Evolutionary conservation across 2,888 invertebrate species (phyloP).

Genomic region (Volucella bombylans): DNA sequence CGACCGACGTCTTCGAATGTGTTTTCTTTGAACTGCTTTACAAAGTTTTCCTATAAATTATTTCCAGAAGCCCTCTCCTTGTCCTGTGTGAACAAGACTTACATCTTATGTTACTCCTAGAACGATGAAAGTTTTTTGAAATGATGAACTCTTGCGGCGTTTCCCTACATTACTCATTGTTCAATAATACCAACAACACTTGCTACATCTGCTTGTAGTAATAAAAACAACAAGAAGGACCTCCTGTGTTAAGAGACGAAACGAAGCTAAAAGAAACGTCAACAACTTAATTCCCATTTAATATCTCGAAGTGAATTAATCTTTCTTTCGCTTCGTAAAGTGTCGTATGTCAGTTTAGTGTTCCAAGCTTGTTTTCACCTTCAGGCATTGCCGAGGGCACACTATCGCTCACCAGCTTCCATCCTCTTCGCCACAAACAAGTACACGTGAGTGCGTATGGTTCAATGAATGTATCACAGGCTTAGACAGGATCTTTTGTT

Average conservation of each 20-base stretch:
- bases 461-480: constrained; percentile 14
- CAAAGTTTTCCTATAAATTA: constrained; percentile 42
- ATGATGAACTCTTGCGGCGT: constrained; percentile 26
- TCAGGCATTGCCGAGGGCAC: constrained; percentile 3
- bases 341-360: constrained; percentile 31
- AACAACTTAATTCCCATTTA: constrained; percentile 47
- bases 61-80: neutral
- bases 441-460: neutral
- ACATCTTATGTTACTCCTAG: too few species aligned
- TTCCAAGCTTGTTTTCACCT: constrained; percentile 26
- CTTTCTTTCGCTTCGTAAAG: constrained; percentile 19
- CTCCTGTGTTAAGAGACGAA: neutral
- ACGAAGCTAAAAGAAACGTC: constrained; percentile 10
- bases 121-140: constrained; percentile 16
- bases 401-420: too few species aligned
- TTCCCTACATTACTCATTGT: constrained; percentile 5
- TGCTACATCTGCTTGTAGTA: neutral
- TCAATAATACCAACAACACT: neutral
- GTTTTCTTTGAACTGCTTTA: constrained; percentile 23
- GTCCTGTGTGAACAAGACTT: too few species aligned
- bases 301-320: constrained; percentile 50
- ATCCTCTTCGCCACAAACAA: neutral
- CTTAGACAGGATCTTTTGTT: constrained; percentile 5
- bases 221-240: neutral
- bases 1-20: neutral